Base-by-base conservation (phyloP, 2,797 vertebrate species). In the Gallinago stenura region DNA sequence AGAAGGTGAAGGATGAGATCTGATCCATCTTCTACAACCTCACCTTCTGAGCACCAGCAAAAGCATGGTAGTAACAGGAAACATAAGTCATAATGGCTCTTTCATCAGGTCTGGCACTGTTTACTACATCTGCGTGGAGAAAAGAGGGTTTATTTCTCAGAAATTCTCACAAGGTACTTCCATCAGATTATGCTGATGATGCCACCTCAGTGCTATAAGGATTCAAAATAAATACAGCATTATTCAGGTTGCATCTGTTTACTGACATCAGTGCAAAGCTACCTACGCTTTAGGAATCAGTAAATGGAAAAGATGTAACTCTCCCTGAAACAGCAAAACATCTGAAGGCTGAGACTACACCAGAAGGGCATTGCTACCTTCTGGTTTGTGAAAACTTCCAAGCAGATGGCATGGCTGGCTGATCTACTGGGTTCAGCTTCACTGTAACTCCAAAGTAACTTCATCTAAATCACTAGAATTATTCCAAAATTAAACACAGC, bases 41-140 rank as follows among this genome's bases (percentile, higher is more conserved):
- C 97, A 97, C 97, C 97, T 98, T 98, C 97, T 97, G 97, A 85
- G 93, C 96, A 95, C 96, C 97, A 92, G 97, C 92, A 97, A 98
- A 98, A 79, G 97, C 96, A 97, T 96, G 92, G 96, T 93, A 98
- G 95, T 96, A 98, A 98, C 97, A 97, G 93, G 97, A 98, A 83
- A 97, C 94, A 97, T 97, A 97, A 91, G 97, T 97, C 97, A 98
- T 97, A 94, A 98, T 64, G 90, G 96, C 50, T 96, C 94, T 97
- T 96, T 98, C 98, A 94, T 97, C 97, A 37, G 97, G 97, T 95
- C 97, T 97, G 97, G 94, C 96, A 94, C 95, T 93, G 65, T 96
- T 92, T 95, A 96, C 97, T 96, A 98, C 61, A 96, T 98, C 97
- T 98, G 94, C 93, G 86, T 95, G 85, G 91, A 97, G 96, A 98